These are phyloP conservation scores for Rhinichthys klamathensis DNA, from an alignment of 2,113 vertebrate genomes.

Conservation along the genomic window DNA sequence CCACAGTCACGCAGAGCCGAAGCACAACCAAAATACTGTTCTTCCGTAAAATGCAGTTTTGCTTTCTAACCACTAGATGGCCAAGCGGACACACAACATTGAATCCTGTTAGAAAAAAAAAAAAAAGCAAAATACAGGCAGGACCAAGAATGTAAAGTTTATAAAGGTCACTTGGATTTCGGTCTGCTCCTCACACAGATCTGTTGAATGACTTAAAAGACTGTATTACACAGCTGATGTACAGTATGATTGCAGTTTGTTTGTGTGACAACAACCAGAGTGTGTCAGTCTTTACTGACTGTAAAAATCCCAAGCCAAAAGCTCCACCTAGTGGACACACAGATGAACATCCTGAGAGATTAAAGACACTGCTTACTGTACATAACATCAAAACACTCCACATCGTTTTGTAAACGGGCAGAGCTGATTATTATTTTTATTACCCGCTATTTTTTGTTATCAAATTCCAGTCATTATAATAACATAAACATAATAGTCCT, in stretches of 20 bases:
- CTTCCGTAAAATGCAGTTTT: too few relatives aligned
- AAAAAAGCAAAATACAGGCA: too few relatives aligned
- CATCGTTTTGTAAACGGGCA: background rate
- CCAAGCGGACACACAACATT: background rate
- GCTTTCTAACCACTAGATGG: too few relatives aligned
- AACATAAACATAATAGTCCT: too few relatives aligned
- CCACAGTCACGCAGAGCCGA: too few relatives aligned
- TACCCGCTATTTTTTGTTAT: background rate
- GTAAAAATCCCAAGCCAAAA: background rate
- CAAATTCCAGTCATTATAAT: background rate
- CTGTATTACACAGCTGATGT: background rate
- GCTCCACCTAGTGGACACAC: slow-evolving; percentile 29
- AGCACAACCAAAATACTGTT: too few relatives aligned
- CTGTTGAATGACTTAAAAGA: background rate
- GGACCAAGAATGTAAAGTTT: too few relatives aligned
- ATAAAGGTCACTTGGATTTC: background rate
- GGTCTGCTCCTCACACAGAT: background rate
- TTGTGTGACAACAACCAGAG: background rate
- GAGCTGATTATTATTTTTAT: background rate
- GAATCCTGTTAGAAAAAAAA: background rate
- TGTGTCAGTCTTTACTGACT: background rate
- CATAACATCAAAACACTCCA: background rate
- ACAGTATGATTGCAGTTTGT: background rate
- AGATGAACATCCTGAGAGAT: background rate
- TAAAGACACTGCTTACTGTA: background rate